Percentiles rank a stretch among this genome's conserved stretches.
phyloP scores from a whole-genome alignment of 2,888 invertebrate species.

The Notocelia uddmanniana region DNA sequence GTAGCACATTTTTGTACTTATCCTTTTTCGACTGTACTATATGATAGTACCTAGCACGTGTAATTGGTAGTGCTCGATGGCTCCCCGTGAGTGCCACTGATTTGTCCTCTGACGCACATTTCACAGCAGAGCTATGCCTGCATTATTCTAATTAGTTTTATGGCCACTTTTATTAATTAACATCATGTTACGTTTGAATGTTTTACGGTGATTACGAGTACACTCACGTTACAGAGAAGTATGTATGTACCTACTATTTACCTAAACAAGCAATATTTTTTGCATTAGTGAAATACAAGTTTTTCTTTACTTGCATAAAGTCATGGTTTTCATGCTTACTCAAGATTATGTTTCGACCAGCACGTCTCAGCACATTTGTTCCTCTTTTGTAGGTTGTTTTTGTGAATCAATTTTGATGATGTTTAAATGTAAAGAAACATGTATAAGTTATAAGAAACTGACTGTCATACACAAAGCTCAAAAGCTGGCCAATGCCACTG shows the following conservation, averaged over 20 bases:
- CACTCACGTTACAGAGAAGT: constrained; percentile 3
- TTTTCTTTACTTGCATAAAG: no score
- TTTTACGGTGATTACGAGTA: constrained; percentile 42
- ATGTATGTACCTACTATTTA: not conserved
- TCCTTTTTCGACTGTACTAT: constrained; percentile 6
- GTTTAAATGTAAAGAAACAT: no score
- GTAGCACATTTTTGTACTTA: not conserved
- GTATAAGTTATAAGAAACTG: no score
- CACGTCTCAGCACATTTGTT: no score
- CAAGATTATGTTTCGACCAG: no score
- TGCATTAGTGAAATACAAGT: no score
- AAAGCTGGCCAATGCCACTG: no score
- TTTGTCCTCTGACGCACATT: constrained; percentile 68
- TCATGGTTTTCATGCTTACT: no score
- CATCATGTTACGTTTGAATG: constrained; percentile 56
- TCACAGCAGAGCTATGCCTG: constrained; percentile 56
- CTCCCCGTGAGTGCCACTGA: constrained; percentile 56
- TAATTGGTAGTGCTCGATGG: constrained; percentile 33
- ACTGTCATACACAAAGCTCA: no score
- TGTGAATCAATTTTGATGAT: no score
- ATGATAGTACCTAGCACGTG: constrained; percentile 1
- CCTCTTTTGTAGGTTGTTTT: no score
- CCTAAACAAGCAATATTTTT: no score
- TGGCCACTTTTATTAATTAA: constrained; percentile 60
- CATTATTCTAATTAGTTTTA: constrained; percentile 77